phyloP scores from a whole-genome alignment of 2,888 invertebrate genomes.

The Gastrophysa polygoni region DNA sequence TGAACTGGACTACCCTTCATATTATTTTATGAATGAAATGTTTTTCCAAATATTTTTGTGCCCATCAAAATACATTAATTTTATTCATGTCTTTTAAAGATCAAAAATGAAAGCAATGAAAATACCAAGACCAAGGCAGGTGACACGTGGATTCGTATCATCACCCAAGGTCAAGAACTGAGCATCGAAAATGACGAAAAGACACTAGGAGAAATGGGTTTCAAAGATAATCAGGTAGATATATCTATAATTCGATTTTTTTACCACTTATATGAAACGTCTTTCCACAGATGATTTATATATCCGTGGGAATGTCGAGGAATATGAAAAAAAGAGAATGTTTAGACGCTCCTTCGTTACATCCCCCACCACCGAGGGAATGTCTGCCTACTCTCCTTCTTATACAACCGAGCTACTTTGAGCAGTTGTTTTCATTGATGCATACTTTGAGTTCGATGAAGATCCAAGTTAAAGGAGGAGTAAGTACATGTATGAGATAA shows the following conservation, averaged over 20 bases:
- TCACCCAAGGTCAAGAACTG: conserved; percentile 91
- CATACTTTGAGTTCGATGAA: conserved; percentile 88
- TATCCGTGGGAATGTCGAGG: conserved; percentile 80
- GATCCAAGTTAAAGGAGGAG: conserved; percentile 73
- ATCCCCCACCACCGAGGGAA: conserved; percentile 86
- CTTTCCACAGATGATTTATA: conserved; percentile 74
- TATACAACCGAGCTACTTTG: conserved; percentile 85
- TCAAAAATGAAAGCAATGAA: conserved; percentile 47
- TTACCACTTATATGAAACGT: no score
- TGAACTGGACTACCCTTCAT: no score
- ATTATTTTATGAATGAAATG: no score
- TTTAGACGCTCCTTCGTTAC: conserved; percentile 82
- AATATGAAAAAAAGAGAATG: conserved; percentile 66
- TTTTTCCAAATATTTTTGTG: background rate
- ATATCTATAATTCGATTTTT: background rate
- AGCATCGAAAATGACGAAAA: conserved; percentile 93
- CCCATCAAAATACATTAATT: no score
- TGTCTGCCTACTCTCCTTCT: conserved; percentile 85
- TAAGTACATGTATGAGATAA: conserved; percentile 50
- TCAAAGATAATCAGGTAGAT: conserved; percentile 86
- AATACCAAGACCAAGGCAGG: conserved; percentile 55
- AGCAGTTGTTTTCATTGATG: conserved; percentile 89
- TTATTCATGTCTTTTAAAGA: no score
- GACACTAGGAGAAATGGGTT: conserved; percentile 87
- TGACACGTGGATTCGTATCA: conserved; percentile 78